Evolutionary conservation across 2,113 vertebrate species (phyloP).

Genomic region (Natator depressus): DNA sequence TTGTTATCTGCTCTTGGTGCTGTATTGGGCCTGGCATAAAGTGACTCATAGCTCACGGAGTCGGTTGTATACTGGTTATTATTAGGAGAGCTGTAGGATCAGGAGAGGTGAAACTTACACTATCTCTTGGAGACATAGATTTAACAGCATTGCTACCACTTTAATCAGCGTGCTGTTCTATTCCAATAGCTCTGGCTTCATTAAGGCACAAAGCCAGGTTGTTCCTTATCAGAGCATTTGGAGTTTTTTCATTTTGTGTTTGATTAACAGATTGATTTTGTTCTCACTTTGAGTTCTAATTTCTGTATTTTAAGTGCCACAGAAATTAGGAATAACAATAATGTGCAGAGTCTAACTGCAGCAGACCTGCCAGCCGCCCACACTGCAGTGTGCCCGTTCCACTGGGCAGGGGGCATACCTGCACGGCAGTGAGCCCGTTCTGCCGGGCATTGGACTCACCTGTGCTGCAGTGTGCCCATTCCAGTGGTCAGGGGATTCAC

Average conservation of each 20-base stretch:
- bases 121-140: accelerated
- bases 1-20: background rate
- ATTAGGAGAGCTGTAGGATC: accelerated
- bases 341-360: background rate
- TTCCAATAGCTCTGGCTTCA: accelerated
- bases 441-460: background rate
- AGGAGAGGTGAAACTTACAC: background rate
- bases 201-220: background rate
- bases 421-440: background rate
- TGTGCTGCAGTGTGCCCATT: background rate
- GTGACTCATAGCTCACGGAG: background rate
- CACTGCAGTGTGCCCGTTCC: background rate
- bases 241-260: accelerated
- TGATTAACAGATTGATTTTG: background rate
- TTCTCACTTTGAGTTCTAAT: background rate
- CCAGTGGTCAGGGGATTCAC: too few relatives aligned
- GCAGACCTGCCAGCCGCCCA: background rate
- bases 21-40: accelerated
- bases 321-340: background rate
- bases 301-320: background rate
- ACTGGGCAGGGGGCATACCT: accelerated
- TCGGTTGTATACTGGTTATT: background rate
- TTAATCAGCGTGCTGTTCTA: background rate
- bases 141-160: accelerated
- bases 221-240: background rate